phyloP scores from a whole-genome alignment of 1,140 invertebrate species.

The Vanessa tameamea region DNA sequence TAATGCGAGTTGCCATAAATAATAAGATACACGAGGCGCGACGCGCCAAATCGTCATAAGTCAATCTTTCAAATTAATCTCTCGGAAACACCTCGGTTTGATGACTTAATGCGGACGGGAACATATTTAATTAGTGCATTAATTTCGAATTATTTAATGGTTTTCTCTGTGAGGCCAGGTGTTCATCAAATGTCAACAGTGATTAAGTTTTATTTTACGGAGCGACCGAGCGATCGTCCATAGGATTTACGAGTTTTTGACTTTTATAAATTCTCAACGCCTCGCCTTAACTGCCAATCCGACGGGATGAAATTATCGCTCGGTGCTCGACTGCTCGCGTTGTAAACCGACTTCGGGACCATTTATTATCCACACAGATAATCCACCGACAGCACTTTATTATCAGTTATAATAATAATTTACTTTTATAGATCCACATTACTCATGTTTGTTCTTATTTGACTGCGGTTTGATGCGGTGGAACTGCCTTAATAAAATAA shows the following conservation, averaged over 20 bases:
- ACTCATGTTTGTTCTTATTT: slow-evolving; percentile 78
- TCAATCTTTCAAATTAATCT: slow-evolving; percentile 77
- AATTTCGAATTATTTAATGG: slow-evolving; percentile 75
- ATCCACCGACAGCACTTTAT: slow-evolving; percentile 78
- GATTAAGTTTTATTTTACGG: slow-evolving; percentile 75
- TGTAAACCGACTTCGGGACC: slow-evolving; percentile 66
- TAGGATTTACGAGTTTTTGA: slow-evolving; percentile 74
- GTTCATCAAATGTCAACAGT: slow-evolving; percentile 77
- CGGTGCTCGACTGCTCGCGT: slow-evolving; percentile 58
- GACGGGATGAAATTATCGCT: slow-evolving; percentile 67
- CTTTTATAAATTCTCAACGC: slow-evolving; percentile 76
- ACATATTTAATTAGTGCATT: slow-evolving; percentile 77
- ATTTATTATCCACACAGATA: slow-evolving; percentile 76
- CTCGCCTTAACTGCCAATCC: slow-evolving; percentile 72
- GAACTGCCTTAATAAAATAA: slow-evolving; percentile 72
- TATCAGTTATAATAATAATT: slow-evolving; percentile 80
- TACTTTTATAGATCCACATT: slow-evolving; percentile 79
- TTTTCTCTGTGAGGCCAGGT: slow-evolving; percentile 57
- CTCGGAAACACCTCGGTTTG: slow-evolving; percentile 60
- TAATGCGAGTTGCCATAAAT: slow-evolving; percentile 74
- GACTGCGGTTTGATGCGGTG: slow-evolving; percentile 67
- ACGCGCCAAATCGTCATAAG: slow-evolving; percentile 72
- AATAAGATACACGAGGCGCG: slow-evolving; percentile 58
- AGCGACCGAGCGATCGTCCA: slow-evolving; percentile 42
- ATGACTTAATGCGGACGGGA: slow-evolving; percentile 70